Base-by-base conservation (phyloP, 2,888 invertebrate genomes). In the Apeira syringaria region DNA sequence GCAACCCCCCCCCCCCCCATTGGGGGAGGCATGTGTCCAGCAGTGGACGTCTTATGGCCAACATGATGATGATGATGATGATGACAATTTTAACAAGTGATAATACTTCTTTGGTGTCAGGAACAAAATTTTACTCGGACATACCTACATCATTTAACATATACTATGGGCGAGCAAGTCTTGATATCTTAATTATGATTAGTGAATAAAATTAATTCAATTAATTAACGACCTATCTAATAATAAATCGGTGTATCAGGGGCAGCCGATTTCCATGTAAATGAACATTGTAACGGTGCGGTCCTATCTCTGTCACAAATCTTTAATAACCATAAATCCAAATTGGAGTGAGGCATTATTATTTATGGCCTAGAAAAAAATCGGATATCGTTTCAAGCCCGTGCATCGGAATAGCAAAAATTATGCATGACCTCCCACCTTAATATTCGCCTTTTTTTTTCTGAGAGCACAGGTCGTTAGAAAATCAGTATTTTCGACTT, bases 271-370 rank as follows among this genome's bases (percentile, higher is more conserved):
- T 86, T 79, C 80, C 80, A 87, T 87, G 70, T 76, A 86, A 82
- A 87, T 86, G 75, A 80, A 80, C 74, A 72, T 75, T 71, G 80
- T 75, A 68, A 59, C 72, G 71, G 69, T 72, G 69, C 74, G 70
- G 71, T 71, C 73, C 74, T 72, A 72, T 80, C 73, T 61, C 55
- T 50, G 62, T 53, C 61, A 64, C 75, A 24, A 70, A 87, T 87
- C 87, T 87, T 86, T 83, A 86, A 87, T 87, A 86, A 84, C 85
- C 81, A 83, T 87, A 86, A 86, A 86, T 86, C 80, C 74, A 71
- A 67, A 83, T 78, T 82, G 69, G 85, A 71, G 61, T 59, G 70
- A 61, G 50, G 58, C 69, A 75, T 56, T 53, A 79, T 76, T 76
- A 79, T 81, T 81, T 80, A 80, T 74, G 62, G 68, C 57, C 63